phyloP scores from a whole-genome alignment of 35 echinoderm and acorn worm genomes.

The Heliocidaris tuberculata region DNA sequence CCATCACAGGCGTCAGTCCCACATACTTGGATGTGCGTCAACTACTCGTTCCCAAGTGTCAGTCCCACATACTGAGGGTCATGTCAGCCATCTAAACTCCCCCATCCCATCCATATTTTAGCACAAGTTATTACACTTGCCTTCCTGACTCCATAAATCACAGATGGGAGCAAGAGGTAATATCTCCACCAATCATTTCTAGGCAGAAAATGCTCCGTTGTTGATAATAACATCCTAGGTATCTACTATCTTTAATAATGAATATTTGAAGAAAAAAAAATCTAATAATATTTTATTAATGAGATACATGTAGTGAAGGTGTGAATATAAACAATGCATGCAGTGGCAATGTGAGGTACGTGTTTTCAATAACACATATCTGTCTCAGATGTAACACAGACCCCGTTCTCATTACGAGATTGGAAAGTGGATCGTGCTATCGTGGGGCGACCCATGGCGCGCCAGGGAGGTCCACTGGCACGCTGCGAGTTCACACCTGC shows the following conservation, averaged over 20 bases:
- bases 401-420: too few relatives aligned
- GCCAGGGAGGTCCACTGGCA: too few relatives aligned
- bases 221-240: neutral
- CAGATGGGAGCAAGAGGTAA: neutral
- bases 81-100: neutral
- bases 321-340: too few relatives aligned
- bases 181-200: neutral
- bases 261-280: neutral
- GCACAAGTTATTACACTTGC: neutral
- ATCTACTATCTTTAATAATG: neutral
- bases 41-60: neutral
- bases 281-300: neutral
- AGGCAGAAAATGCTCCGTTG: neutral
- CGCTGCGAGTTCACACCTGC: too few relatives aligned
- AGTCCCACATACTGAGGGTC: neutral
- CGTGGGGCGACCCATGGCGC: too few relatives aligned
- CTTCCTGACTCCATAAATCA: neutral
- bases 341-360: too few relatives aligned
- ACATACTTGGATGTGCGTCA: neutral
- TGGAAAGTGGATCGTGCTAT: too few relatives aligned
- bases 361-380: too few relatives aligned
- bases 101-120: neutral
- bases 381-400: too few relatives aligned
- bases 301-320: neutral
- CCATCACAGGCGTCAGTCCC: neutral